Evolutionary conservation across 2,797 vertebrate species (phyloP), one percentile per base, ranked within the genome.

Genomic region (Myiotriccus ornatus): DNA sequence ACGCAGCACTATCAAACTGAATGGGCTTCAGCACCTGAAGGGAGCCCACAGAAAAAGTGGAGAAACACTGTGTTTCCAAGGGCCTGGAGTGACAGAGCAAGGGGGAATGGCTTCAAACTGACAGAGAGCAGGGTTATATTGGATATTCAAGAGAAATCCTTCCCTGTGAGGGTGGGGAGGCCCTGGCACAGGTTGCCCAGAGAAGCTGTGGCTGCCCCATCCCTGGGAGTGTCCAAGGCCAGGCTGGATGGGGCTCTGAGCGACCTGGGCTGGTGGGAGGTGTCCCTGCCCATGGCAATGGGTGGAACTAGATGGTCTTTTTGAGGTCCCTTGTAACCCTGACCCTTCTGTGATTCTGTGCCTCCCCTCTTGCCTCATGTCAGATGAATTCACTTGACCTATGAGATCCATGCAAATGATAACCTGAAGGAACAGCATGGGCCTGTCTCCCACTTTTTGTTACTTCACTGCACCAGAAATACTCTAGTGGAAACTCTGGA

Each of bases 191-290:
- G 35, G 47, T 0, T 49, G 0, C 8, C 25, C 41, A 43, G 41
- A 49, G 78, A 0, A 63, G 41, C 55, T 68, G 69, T 20, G 41
- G 35, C 47, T 82, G 55, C 23, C 14, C 43, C 23, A 69, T 49
- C 41, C 41, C 43, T n/a, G 35, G 32, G 0, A 69, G 35, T n/a
- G 56, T 13, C 0, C 35, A 0, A 76, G 41, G 20, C 23, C 63
- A 63, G 23, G 23, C 0, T 83, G 70, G 56, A 62, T 24, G 55
- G 10, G 35, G 41, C 41, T 62, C 0, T 0, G 78, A 50, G 16
- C 9, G 37, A 3, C 0, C 27, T 56, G 71, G 37, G 16, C 0
- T 1, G 11, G n/a, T 57, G 71, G 37, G 19, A 64, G 14, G 7
- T 30, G 43, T 30, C 32, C 43, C n/a, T 44, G 30, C 7, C 43